Evolutionary conservation across 2,888 invertebrate genomes (phyloP).

Genomic region (Temnothorax rugatulus): DNA sequence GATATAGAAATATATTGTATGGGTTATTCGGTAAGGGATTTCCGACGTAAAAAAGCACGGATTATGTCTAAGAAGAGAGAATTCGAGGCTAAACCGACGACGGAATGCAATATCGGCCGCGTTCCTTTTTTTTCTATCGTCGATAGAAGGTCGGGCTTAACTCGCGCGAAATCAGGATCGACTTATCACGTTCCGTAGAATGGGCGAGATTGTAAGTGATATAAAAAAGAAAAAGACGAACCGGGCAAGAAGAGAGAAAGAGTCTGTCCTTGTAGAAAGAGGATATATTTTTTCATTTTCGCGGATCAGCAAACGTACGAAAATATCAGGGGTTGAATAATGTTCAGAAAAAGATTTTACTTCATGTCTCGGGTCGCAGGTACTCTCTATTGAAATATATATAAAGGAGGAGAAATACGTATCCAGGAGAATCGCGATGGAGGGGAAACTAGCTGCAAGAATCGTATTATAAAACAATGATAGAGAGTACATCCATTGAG

Average conservation of each 20-base stretch:
- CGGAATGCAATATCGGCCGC: constrained; percentile 67
- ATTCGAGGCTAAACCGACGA: constrained; percentile 58
- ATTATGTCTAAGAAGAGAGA: constrained; percentile 69
- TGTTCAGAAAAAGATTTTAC: background rate
- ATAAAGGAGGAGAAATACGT: no score
- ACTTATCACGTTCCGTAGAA: constrained; percentile 67
- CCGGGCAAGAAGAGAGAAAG: background rate
- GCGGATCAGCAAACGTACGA: constrained; percentile 42
- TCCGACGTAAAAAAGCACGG: constrained; percentile 58
- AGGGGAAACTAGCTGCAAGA: background rate
- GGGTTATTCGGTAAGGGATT: constrained; percentile 8
- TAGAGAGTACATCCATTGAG: background rate
- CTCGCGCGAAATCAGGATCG: constrained; percentile 65
- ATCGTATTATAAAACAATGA: background rate
- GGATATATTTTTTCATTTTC: constrained; percentile 60
- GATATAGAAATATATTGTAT: background rate
- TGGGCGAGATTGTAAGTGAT: constrained; percentile 59
- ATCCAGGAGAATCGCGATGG: background rate
- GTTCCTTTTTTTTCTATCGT: constrained; percentile 56
- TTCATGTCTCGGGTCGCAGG: background rate
- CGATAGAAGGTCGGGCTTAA: constrained; percentile 59
- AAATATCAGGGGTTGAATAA: constrained; percentile 6
- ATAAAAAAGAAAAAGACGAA: constrained; percentile 48
- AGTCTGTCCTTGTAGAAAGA: background rate
- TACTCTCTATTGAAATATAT: background rate